A percentile compares a stretch with the other conserved stretches of the same genome.
phyloP scores from a whole-genome alignment of 2,797 vertebrate species.

The Hybognathus amarus region DNA sequence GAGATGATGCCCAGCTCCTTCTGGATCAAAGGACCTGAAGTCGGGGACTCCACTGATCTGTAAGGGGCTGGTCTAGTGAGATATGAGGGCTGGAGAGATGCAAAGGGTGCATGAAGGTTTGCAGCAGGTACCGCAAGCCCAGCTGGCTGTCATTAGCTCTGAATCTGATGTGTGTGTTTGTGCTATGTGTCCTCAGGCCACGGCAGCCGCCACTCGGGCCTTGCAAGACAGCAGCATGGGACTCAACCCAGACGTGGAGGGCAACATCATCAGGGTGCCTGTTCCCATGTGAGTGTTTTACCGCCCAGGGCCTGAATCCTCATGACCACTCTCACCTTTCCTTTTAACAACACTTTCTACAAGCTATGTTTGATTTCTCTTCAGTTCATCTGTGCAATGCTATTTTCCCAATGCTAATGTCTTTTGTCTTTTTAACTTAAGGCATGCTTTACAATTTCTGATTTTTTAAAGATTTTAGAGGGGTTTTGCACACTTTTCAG shows the following conservation, averaged over 20 bases:
- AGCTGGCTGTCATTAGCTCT: conserved; percentile 86
- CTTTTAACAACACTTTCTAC: conserved; percentile 38
- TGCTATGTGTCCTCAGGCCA: conserved; percentile 84
- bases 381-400: conserved; percentile 23
- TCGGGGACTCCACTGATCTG: conserved; percentile 80
- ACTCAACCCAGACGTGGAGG: conserved; percentile 95
- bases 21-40: conserved; percentile 82
- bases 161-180: conserved; percentile 79
- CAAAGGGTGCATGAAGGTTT: conserved; percentile 73
- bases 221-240: conserved; percentile 95
- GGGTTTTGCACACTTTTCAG: not conserved
- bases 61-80: conserved; percentile 21
- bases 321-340: conserved; percentile 50
- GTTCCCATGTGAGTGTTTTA: conserved; percentile 89
- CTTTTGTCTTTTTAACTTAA: conserved; percentile 2
- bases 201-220: conserved; percentile 85
- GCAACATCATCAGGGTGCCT: conserved; percentile 90
- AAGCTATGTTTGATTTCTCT: conserved; percentile 47
- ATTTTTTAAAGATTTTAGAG: not conserved
- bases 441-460: not conserved
- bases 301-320: conserved; percentile 35
- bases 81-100: conserved; percentile 30
- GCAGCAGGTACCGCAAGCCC: conserved; percentile 80
- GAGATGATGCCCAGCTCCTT: conserved; percentile 61
- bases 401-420: not conserved